These are phyloP conservation scores for Tachyglossus aculeatus DNA, from an alignment of 2,797 vertebrate species.

Conservation along the genomic window DNA sequence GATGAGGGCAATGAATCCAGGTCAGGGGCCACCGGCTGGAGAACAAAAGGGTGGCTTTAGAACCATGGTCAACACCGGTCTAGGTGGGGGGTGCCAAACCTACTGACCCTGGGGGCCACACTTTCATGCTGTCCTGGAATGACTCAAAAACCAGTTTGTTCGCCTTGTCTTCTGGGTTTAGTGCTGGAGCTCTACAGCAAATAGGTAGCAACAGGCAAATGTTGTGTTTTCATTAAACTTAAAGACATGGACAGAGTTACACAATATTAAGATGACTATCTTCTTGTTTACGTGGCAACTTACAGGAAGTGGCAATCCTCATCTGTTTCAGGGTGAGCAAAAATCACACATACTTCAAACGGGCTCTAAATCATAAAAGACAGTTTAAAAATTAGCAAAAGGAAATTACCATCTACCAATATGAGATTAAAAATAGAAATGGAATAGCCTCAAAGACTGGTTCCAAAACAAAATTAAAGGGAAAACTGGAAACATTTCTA, in stretches of 20 bases:
- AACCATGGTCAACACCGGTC: too few relatives aligned
- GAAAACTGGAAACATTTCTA: constrained; percentile 24
- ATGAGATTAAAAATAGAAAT: constrained; percentile 53
- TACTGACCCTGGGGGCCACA: too few relatives aligned
- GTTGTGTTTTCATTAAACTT: constrained; percentile 42
- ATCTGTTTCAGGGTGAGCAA: constrained; percentile 89
- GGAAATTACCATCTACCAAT: constrained; percentile 46
- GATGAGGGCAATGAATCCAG: too few relatives aligned
- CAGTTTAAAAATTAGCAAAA: constrained; percentile 45
- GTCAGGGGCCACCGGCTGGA: too few relatives aligned
- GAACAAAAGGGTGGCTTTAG: too few relatives aligned
- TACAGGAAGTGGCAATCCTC: constrained; percentile 96
- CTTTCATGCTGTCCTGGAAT: constrained; percentile 13
- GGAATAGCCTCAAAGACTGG: constrained; percentile 32
- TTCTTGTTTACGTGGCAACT: constrained; percentile 71
- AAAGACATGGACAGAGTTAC: constrained; percentile 52
- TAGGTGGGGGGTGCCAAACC: too few relatives aligned
- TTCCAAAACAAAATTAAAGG: constrained; percentile 31
- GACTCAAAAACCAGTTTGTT: too few relatives aligned
- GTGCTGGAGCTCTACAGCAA: not conserved
- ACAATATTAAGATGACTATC: constrained; percentile 60
- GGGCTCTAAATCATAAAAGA: constrained; percentile 77
- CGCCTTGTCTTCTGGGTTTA: too few relatives aligned
- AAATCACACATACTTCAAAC: constrained; percentile 92
- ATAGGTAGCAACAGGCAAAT: constrained; percentile 15